These are phyloP conservation scores for Sternotherus odoratus DNA, from an alignment of 2,797 vertebrate genomes.

Conservation along the genomic window DNA sequence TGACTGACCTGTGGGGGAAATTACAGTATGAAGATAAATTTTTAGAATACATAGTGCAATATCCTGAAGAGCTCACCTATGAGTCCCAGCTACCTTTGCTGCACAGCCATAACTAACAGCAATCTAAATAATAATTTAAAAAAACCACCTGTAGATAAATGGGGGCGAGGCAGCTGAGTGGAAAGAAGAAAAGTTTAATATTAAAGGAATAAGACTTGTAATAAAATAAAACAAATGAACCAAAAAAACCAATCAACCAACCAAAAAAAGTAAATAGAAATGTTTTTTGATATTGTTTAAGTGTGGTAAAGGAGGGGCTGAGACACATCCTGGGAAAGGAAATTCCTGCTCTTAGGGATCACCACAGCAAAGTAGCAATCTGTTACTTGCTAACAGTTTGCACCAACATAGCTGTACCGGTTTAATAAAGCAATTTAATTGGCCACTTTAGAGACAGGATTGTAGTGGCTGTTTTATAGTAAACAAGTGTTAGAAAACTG, in stretches of 20 bases:
- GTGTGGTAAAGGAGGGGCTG: not conserved
- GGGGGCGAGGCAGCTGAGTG: not conserved
- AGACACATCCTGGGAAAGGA: not conserved
- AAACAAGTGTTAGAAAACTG: slow-evolving; percentile 16
- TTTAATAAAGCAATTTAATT: slow-evolving; percentile 16
- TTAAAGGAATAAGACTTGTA: not conserved
- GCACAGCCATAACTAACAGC: not conserved
- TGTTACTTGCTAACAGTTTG: not conserved
- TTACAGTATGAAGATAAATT: not conserved
- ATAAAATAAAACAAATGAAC: not conserved
- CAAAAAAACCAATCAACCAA: no score
- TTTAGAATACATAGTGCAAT: not conserved
- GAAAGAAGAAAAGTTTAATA: not conserved
- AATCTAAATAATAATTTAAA: not conserved
- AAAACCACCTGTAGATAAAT: not conserved
- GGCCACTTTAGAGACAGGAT: not conserved
- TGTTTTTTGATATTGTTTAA: not conserved
- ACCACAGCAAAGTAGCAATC: not conserved
- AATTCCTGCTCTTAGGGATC: not conserved
- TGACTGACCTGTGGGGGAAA: not conserved
- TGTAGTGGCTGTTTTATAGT: not conserved
- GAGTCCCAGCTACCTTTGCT: not conserved
- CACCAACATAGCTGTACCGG: not conserved
- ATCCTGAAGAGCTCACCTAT: not conserved
- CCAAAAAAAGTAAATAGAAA: not conserved